Base-by-base conservation (phyloP, 1,140 invertebrate species). In the Stegodyphus mimosarum region DNA sequence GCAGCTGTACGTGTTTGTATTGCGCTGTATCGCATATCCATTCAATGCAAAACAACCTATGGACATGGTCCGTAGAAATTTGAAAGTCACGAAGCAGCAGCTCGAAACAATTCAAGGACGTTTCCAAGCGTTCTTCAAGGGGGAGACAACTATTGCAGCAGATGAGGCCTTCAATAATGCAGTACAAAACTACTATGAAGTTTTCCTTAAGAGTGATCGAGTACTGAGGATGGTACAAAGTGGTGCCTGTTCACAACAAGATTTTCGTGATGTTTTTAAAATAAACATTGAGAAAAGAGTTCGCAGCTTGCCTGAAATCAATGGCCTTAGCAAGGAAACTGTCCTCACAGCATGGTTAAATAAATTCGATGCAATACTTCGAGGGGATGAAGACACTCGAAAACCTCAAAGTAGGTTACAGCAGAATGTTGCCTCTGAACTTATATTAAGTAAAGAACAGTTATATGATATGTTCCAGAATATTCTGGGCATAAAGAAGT, bases 381-480 rank as follows among this genome's bases (percentile, higher is more conserved):
- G 93, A 76, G 95, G 95, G 63, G 96, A 97, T 88, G 96, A 97
- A 87, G 96, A 97, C 88, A 87, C 88, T 53, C 70, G 87, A 87
- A 92, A 96, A 90, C 95, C 96, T 60, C 94, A 95, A 63, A 92
- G 95, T 88, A 94, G 95, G 90, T 74, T 96, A 92, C 87, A 87
- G 75, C 95, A 96, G 91, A 95, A 95, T 76, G 92, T 97, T 67
- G 96, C 97, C 90, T 96, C 95, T 60, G 97, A 99, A 90, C 92
- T 96, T 87, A 97, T 98, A 89, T 92, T 98, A 83, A 96, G 95
- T 80, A 99, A 99, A 91, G 97, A 99, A 90, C 97, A 99, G 91
- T 93, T 99, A 0, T 99, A 99, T 92, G 98, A 99, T 91, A 99
- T 99, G 96, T 99, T 99, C 92, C 99, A 99, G 90, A 98, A 99